Percentiles rank a stretch among this genome's conserved stretches.
phyloP scores from a whole-genome alignment of 2,888 invertebrate genomes.

The Clepsis dumicolana region DNA sequence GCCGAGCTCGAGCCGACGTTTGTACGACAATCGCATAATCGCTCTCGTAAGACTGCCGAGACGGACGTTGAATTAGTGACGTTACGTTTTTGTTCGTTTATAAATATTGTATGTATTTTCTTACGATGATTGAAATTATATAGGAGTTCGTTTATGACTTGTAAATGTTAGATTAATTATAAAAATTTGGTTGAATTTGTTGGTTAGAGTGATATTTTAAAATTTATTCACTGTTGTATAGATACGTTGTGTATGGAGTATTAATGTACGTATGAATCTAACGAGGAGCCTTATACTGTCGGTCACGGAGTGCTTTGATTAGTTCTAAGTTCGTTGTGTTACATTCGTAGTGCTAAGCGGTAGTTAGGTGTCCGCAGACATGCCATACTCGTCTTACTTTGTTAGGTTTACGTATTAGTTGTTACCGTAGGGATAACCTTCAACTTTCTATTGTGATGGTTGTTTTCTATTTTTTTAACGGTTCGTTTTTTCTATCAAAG shows the following conservation, averaged over 20 bases:
- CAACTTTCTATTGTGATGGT: conserved; percentile 46
- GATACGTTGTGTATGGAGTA: conserved; percentile 60
- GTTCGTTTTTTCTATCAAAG: conserved; percentile 62
- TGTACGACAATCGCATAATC: conserved; percentile 58
- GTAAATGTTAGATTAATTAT: conserved; percentile 72
- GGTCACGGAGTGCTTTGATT: conserved; percentile 56
- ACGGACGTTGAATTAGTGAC: conserved; percentile 56
- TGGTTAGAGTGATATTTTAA: conserved; percentile 73
- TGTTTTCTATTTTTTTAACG: conserved; percentile 57
- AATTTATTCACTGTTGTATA: conserved; percentile 83
- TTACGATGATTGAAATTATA: conserved; percentile 55
- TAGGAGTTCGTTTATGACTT: conserved; percentile 64
- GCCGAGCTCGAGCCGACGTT: conserved; percentile 55
- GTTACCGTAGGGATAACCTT: conserved; percentile 46
- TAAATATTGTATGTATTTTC: conserved; percentile 56
- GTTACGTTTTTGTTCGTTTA: conserved; percentile 49
- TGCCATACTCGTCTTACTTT: conserved; percentile 64
- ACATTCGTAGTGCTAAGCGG: conserved; percentile 64
- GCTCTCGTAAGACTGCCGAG: conserved; percentile 63
- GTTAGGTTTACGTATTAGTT: conserved; percentile 44
- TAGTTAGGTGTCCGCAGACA: conserved; percentile 62
- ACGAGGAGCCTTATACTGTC: conserved; percentile 77
- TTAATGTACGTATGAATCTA: conserved; percentile 68
- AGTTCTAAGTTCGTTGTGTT: conserved; percentile 77
- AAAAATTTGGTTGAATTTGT: conserved; percentile 76